Evolutionary conservation across 2,888 invertebrate genomes (phyloP), one percentile per base, ranked within the genome.

Genomic region (Laspeyria flexula): DNA sequence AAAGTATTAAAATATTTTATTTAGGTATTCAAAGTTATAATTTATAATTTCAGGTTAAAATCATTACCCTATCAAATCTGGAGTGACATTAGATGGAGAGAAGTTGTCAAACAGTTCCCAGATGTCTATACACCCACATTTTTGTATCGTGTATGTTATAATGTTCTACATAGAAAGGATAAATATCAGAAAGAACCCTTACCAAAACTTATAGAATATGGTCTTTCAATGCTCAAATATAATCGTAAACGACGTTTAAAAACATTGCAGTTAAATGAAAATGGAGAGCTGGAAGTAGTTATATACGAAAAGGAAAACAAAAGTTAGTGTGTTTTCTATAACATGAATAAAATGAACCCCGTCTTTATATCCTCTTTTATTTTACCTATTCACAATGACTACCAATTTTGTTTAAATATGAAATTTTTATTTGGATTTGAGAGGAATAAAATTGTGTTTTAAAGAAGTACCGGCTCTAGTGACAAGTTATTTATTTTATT

Each of bases 51-150:
- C 75, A 90, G 88, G 50, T 61, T 89, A 38, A 69, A 40, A 45
- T 55, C 54, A 7, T 77, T 76, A 30, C 49, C 77, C 1, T 89
- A 85, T 52, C 69, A 77, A 69, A 66, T 86, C 16, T 90, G 90
- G 90, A 75, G 72, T 44, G 90, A 90, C 55, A 88, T 90, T 35
- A 66, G 79, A 56, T 90, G 90, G 90, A 85, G 83, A 61, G 81
- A 88, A 41, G 42, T 90, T 15, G 47, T 69, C 4, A 65, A 67
- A 29, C 61, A 81, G 31, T 88, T 86, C 58, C 79, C 86, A 41
- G 85, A 85, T 68, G 90, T 86, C 3, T 77, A 81, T 46, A 89
- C 87, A 31, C 67, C 65, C 39, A 42, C 50, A 6, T 89, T 89
- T 69, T 60, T 90, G 31, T 81, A 87, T 46, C 50, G 34, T 46